Base-by-base conservation (phyloP, 1,140 invertebrate species). In the Drepana arcuata region DNA sequence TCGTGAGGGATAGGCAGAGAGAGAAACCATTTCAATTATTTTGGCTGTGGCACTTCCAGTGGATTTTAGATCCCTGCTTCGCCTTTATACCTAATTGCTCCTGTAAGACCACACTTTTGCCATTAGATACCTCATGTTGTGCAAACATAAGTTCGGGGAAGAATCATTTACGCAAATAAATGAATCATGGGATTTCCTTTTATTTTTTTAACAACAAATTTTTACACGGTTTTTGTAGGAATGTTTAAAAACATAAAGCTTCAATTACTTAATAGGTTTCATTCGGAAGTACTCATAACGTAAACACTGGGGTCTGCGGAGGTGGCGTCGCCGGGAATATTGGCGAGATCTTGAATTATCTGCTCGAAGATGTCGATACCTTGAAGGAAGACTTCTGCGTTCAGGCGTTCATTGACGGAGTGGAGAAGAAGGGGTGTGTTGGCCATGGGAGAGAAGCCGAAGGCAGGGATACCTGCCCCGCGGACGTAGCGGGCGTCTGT, bases 381-480 rank as follows among this genome's bases (percentile, higher is more conserved):
- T 13, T 31, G 27, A 0, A 48, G 16, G 23, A 63, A 59, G 1
- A 43, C 44, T 4, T 35, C 14, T 1, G 46, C 28, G 2, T 40
- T 33, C 1, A 63, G 24, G 3, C 45, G 36, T 41, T 63, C 59
- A 23, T 62, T 18, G 2, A 49, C 49, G 0, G 41, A 13, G 29
- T 66, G 62, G 7, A 52, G 39, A 1, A 48, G 36, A 7, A 34
- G 29, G 1, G 40, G 38, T 2, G 48, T 66, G 36, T 50, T 49
- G 1, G 42, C 33, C 38, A 53, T 56, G 0, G 62, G 50, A 2
- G 52, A 50, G 33, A 66, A 38, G 6, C 62, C 62, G 15, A 62
- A 51, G 2, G 58, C 52, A 5, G 62, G 55, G 13, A 41, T 34
- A 1, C 51, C 49, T 7, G 41, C 31, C 2, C 27, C 31, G 7